These are phyloP conservation scores for Umimayanthus kanabou DNA, from an alignment of 92 coral and sea anemone species.

Conservation along the genomic window DNA sequence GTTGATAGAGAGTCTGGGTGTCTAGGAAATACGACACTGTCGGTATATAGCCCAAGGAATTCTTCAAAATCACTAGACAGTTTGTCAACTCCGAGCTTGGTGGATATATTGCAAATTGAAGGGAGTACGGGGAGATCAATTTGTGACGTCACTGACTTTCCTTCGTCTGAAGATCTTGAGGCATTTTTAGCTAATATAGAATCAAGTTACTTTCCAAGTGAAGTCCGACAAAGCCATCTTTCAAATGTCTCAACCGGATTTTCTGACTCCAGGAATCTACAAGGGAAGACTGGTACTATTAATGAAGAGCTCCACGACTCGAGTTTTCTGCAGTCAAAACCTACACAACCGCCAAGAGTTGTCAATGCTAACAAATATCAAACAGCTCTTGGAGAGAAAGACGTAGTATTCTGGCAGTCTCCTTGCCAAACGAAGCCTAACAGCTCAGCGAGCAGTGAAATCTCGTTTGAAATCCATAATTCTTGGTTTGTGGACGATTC, in stretches of 20 bases:
- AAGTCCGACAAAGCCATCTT: background rate
- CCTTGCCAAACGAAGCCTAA: background rate
- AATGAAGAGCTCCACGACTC: background rate
- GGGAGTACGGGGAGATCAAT: background rate
- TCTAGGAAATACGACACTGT: background rate
- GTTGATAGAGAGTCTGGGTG: background rate
- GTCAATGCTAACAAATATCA: background rate
- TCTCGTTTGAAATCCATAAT: background rate
- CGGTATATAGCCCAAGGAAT: background rate
- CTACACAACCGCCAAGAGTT: background rate
- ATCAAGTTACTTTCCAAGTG: slow-evolving; percentile 20
- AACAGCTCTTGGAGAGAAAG: background rate
- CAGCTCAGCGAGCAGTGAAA: background rate
- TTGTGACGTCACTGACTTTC: slow-evolving; percentile 52
- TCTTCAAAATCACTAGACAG: background rate
- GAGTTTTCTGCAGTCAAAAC: background rate
- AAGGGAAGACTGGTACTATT: background rate
- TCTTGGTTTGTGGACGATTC: background rate
- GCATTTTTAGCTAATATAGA: slow-evolving; percentile 68
- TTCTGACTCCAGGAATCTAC: background rate
- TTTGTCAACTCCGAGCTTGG: background rate
- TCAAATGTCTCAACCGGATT: background rate
- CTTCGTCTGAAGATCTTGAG: slow-evolving; percentile 70
- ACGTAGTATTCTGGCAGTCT: background rate
- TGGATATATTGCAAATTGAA: background rate